Conservation (phyloP, 92 coral and sea anemone genomes). For the Bergia sp. region DNA sequence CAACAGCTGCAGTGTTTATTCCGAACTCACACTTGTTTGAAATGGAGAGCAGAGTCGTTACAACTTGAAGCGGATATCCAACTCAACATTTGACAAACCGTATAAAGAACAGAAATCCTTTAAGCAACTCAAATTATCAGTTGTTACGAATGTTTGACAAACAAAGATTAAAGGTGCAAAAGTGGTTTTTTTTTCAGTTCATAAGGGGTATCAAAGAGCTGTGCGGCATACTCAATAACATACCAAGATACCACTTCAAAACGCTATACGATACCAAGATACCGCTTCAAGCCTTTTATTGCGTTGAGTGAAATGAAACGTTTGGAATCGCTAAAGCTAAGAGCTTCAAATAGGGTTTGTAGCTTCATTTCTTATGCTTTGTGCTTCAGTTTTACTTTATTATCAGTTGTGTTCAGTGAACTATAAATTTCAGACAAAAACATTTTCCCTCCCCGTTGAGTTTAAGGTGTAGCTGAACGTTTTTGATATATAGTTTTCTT, state of each 20-base stretch:
- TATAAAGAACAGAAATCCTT: not conserved
- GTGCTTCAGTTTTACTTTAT: not conserved
- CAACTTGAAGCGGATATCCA: conserved; percentile 3
- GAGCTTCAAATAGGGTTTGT: not conserved
- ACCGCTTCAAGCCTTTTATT: no score
- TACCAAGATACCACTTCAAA: not conserved
- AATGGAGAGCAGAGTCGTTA: conserved; percentile 4
- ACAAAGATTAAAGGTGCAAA: not conserved
- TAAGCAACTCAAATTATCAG: not conserved
- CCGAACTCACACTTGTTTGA: conserved; percentile 13
- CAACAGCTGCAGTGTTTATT: not conserved
- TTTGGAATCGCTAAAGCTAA: no score
- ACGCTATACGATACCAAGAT: not conserved
- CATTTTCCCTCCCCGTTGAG: not conserved
- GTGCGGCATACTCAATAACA: not conserved
- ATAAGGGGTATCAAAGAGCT: not conserved
- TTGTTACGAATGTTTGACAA: not conserved
- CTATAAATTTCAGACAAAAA: not conserved
- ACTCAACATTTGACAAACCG: not conserved
- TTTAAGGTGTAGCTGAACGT: not conserved
- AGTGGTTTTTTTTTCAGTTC: no score
- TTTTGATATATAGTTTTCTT: not conserved
- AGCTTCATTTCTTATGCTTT: no score
- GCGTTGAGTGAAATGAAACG: not conserved
- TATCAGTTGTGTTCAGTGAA: not conserved